A percentile compares a stretch with the other conserved stretches of the same genome.
phyloP scores from a whole-genome alignment of 2,797 vertebrate genomes.

The Kryptolebias ocellatus region DNA sequence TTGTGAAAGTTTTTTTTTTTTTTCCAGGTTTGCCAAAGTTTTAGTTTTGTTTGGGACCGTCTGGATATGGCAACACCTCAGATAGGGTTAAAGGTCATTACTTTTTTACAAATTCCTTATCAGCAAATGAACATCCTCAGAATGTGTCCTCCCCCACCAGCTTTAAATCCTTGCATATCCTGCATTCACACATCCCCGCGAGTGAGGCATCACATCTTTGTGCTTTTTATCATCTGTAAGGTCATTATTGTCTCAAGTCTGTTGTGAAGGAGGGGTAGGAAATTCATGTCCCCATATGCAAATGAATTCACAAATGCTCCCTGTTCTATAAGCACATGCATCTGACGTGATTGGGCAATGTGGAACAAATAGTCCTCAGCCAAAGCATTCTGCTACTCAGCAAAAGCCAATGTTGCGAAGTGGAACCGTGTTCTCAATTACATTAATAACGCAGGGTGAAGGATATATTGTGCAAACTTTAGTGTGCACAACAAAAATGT shows the following conservation, averaged over 20 bases:
- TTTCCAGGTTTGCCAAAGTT: background rate
- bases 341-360: slow-evolving; percentile 74
- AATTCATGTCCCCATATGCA: slow-evolving; percentile 74
- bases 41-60: slow-evolving; percentile 1
- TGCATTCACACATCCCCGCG: slow-evolving; percentile 41
- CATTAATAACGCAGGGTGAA: slow-evolving; percentile 75
- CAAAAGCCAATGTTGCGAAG: slow-evolving; percentile 76
- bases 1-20: slow-evolving; percentile 6
- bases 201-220: slow-evolving; percentile 54
- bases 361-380: slow-evolving; percentile 75
- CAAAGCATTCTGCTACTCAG: slow-evolving; percentile 78
- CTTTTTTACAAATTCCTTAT: slow-evolving; percentile 28
- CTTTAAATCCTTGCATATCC: slow-evolving; percentile 18
- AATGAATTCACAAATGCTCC: slow-evolving; percentile 71
- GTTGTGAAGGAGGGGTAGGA: slow-evolving; percentile 32
- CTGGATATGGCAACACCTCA: background rate
- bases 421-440: slow-evolving; percentile 65
- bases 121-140: slow-evolving; percentile 29
- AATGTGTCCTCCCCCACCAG: slow-evolving; percentile 12
- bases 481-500: slow-evolving; percentile 33
- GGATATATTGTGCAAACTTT: slow-evolving; percentile 62
- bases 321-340: slow-evolving; percentile 76
- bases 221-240: slow-evolving; percentile 63
- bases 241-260: slow-evolving; percentile 63
- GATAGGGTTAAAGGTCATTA: slow-evolving; percentile 40